Percentiles rank a stretch among this genome's conserved stretches.
These are phyloP conservation scores for Epizoanthus stellaris DNA, from an alignment of 92 coral and sea anemone species.

Conservation along the genomic window DNA sequence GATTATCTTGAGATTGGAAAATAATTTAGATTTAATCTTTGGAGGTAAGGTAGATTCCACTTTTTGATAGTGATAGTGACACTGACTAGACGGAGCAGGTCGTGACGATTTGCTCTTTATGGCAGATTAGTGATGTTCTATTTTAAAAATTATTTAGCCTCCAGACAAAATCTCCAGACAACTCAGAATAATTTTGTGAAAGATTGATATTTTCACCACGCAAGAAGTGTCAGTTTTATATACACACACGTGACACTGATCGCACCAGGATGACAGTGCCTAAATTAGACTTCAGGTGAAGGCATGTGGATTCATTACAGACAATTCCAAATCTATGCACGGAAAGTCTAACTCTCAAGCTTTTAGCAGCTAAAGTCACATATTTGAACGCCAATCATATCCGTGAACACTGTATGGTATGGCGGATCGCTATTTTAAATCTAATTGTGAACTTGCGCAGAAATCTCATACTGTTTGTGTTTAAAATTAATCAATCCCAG, in stretches of 20 bases:
- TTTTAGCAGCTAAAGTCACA: slow-evolving; percentile 31
- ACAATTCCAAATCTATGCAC: neutral
- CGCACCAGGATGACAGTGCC: slow-evolving; percentile 1
- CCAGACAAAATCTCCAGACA: neutral
- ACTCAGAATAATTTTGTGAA: neutral
- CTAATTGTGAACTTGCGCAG: slow-evolving; percentile 26
- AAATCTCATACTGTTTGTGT: slow-evolving; percentile 41
- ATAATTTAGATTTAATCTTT: neutral
- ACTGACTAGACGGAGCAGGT: no score
- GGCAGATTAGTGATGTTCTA: neutral
- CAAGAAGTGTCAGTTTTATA: slow-evolving; percentile 12
- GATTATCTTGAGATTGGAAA: neutral
- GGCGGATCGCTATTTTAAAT: slow-evolving; percentile 16
- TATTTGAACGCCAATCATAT: slow-evolving; percentile 17
- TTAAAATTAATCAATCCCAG: slow-evolving; percentile 45
- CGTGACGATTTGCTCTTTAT: neutral
- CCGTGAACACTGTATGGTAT: neutral
- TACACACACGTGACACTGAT: neutral
- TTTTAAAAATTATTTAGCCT: no score
- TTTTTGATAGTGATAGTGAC: no score
- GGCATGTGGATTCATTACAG: neutral
- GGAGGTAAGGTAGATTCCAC: neutral
- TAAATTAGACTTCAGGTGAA: slow-evolving; percentile 10
- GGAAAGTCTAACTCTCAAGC: neutral
- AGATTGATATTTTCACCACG: neutral